phyloP scores from a whole-genome alignment of 2,888 invertebrate genomes.

The Scaptodrosophila latifasciaeformis region DNA sequence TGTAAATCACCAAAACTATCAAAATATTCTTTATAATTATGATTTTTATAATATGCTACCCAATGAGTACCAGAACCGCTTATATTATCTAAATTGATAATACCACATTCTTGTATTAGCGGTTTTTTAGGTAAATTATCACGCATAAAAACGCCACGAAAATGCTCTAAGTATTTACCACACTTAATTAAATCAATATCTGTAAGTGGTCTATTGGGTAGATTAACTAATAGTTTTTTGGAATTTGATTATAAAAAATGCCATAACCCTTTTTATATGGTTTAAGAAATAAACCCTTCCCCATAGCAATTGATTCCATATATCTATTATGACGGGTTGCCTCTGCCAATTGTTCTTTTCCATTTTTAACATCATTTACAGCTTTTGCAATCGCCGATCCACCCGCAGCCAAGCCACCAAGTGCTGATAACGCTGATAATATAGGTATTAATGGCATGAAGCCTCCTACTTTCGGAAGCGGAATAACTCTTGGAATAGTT shows the following conservation, averaged over 20 bases:
- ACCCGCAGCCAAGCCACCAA: constrained; percentile 66
- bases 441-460: constrained; percentile 15
- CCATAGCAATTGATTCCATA: constrained; percentile 70
- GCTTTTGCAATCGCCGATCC: constrained; percentile 41
- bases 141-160: constrained; percentile 16
- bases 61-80: not conserved
- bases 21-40: constrained; percentile 1
- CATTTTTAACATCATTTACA: constrained; percentile 59
- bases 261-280: constrained; percentile 42
- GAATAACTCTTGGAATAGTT: constrained; percentile 3
- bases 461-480: constrained; percentile 10
- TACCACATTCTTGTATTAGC: constrained; percentile 12
- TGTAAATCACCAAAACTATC: constrained; percentile 4
- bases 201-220: constrained; percentile 11
- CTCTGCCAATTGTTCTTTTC: constrained; percentile 58
- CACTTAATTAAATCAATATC: constrained; percentile 13
- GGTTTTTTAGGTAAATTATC: constrained; percentile 13
- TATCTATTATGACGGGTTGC: constrained; percentile 60
- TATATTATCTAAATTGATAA: not conserved
- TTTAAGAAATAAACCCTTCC: constrained; percentile 62
- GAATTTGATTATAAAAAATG: not conserved
- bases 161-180: not conserved
- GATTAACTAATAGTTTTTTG: not conserved
- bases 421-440: constrained; percentile 51
- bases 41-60: constrained; percentile 4